phyloP scores from a whole-genome alignment of 2,113 vertebrate genomes.

The Pimephales promelas region DNA sequence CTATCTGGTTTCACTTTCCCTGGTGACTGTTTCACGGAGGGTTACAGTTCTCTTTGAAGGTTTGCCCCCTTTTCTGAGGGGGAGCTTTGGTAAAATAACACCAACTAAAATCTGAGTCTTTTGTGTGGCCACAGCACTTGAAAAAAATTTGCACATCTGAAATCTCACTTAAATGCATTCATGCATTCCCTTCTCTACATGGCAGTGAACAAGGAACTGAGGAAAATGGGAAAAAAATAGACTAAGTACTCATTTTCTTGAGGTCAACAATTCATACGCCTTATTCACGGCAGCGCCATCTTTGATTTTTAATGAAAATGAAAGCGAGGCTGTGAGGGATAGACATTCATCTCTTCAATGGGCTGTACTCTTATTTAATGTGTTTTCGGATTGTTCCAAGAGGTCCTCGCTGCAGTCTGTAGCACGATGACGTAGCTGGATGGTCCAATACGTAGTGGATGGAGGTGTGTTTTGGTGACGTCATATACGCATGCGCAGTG shows the following conservation, averaged over 20 bases:
- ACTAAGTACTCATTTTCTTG: background rate
- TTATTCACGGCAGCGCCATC: no score
- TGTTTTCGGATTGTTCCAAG: no score
- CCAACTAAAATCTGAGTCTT: constrained; percentile 40
- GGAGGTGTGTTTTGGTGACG: no score
- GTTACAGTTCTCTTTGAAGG: constrained; percentile 47
- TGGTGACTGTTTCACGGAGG: constrained; percentile 33
- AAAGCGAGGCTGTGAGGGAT: no score
- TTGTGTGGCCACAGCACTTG: constrained; percentile 27
- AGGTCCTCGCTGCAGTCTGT: no score
- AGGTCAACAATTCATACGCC: constrained; percentile 25
- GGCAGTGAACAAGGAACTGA: constrained; percentile 19
- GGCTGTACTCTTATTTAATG: no score
- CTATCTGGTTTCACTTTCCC: constrained; percentile 50
- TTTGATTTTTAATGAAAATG: no score
- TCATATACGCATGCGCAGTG: no score
- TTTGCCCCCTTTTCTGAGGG: constrained; percentile 22
- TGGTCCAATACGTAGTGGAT: no score
- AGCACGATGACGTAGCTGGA: no score
- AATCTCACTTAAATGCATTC: background rate
- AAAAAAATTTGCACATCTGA: constrained; percentile 11
- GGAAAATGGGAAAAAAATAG: constrained; percentile 31
- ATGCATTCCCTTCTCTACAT: constrained; percentile 30
- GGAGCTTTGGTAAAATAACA: constrained; percentile 51
- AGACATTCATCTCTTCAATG: no score